Evolutionary conservation across 2,113 vertebrate species (phyloP), one percentile per base, ranked within the genome.

Genomic region (Tupaia chinensis): DNA sequence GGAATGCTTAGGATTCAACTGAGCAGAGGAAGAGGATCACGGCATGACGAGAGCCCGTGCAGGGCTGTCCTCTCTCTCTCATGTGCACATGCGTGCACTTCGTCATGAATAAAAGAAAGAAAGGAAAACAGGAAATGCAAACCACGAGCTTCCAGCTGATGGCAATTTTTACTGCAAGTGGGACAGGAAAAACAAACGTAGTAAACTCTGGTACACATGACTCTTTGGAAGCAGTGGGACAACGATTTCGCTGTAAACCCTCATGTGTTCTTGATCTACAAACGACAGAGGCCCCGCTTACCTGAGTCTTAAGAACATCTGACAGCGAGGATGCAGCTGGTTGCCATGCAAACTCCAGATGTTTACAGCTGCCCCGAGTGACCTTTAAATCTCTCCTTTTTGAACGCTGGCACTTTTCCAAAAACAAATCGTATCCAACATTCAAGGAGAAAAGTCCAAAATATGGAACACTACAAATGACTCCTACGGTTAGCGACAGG

Each of bases 311-410:
- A 1, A 61, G 34, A 29, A 23, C 60, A 8, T 76, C 22, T 22
- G 19, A 27, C 17, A 65, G 58, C n/a, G 4, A 58, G 34, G 13
- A 65, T 5, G 12, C 20, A 3, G 53, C 60, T 13, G 10, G 10
- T 14, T 29, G 13, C 5, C 5, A 15, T 44, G 25, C 3, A 44
- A 44, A 19, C n/a, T 9, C 7, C 27, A 29, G 13, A n/a, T 19
- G 20, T 5, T 53, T 9, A 11, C 9, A 20, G 17, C 15, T 54
- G 66, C 9, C 0, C 0, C 1, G 3, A 53, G 27, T 34, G 32
- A 72, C 34, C 66, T 23, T 9, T n/a, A 23, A 69, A 9, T 32
- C 14, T 32, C 69, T 61, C 5, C 23, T 61, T 44, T 72, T n/a
- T 70, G 29, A 73, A 86, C 53, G 20, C 54, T 27, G 61, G 4